phyloP scores from a whole-genome alignment of 1,140 invertebrate genomes.

The Pomacea maculata region DNA sequence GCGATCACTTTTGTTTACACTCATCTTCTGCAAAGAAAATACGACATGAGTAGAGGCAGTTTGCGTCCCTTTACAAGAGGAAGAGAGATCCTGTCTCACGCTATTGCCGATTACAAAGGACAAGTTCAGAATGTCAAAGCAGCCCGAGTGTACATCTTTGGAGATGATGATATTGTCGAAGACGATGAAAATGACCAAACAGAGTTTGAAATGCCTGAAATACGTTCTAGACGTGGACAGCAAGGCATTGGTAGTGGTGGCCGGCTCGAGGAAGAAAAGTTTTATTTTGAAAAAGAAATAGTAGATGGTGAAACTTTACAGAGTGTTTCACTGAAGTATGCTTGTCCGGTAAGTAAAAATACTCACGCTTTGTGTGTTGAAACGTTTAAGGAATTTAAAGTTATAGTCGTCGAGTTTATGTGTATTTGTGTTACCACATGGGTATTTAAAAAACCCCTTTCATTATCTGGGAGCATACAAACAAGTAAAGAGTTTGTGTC shows the following conservation, averaged over 20 bases:
- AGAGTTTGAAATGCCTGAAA: conserved; percentile 48
- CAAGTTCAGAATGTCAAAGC: conserved; percentile 53
- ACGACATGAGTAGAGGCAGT: background rate
- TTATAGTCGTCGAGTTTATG: too few species aligned
- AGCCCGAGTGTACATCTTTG: conserved; percentile 51
- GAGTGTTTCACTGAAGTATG: conserved; percentile 52
- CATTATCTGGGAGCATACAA: too few species aligned
- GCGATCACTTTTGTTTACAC: too few species aligned
- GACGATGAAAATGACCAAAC: conserved; percentile 43
- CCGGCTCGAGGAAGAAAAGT: conserved; percentile 6
- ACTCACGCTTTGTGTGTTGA: too few species aligned
- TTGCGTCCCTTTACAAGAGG: conserved; percentile 11
- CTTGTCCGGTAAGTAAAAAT: conserved; percentile 46
- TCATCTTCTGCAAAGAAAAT: too few species aligned
- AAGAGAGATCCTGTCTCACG: conserved; percentile 17
- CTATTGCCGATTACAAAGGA: conserved; percentile 13
- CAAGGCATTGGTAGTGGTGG: background rate
- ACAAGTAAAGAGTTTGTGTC: too few species aligned
- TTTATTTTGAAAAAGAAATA: conserved; percentile 48
- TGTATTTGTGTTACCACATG: too few species aligned
- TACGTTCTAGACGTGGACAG: conserved; percentile 35
- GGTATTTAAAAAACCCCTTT: too few species aligned
- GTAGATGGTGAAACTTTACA: conserved; percentile 51
- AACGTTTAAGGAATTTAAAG: too few species aligned
- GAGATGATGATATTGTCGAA: conserved; percentile 43